Evolutionary conservation across 2,888 invertebrate genomes (phyloP), one percentile per base, ranked within the genome.

Genomic region (Pteria penguin): DNA sequence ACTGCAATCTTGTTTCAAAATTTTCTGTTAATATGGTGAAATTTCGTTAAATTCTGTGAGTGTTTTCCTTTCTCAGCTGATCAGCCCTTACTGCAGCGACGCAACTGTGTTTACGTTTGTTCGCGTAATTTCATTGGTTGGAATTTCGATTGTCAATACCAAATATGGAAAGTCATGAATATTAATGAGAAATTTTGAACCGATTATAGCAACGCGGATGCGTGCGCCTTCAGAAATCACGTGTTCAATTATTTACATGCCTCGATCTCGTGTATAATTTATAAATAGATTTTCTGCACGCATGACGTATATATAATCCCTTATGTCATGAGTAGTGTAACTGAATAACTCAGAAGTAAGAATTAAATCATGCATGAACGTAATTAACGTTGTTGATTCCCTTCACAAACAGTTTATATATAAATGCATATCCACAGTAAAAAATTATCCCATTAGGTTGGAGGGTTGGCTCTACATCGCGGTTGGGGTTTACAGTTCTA

Each of bases 151-250:
- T 81, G 71, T 77, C 54, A 61, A 74, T 72, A 65, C 81, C 78
- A 77, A 72, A 81, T 77, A 76, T 80, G 84, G 84, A 60, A 80
- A 45, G 68, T 77, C 57, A 82, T 87, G 79, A 81, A 88, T 88
- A 88, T 86, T 86, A 73, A 88, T 86, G 62, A 82, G 73, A 36
- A 55, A 70, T 71, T 60, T 77, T 52, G 60, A 58, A 52, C 72
- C 73, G 67, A 54, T 36, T 76, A 76, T 76, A 66, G 76, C 76
- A 77, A 73, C 72, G 65, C 52, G 8, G 2, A 18, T 77, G 76
- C 76, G 76, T 55, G 33, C 72, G 72, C 76, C 55, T 36, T 58
- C 11, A 26, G 1, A 31, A 29, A 60, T 73, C 73, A 73, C 58
- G 67, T 67, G 73, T 54, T 8, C 18, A 14, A 14, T 45, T 8